Conservation (phyloP, 1,140 invertebrate species). For the Brachionus koreanus region DNA sequence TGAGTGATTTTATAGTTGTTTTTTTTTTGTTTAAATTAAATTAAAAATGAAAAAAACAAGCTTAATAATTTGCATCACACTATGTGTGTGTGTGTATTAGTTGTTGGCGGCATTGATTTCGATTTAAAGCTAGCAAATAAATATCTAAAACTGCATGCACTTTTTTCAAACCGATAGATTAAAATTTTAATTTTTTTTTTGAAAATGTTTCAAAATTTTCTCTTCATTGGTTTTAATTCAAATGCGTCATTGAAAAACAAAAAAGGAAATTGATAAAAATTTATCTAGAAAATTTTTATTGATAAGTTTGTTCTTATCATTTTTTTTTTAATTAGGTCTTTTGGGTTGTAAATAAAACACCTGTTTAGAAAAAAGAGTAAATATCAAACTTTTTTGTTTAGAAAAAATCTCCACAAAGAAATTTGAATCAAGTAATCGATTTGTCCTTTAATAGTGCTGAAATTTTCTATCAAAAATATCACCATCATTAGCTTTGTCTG, state of each 20-base stretch:
- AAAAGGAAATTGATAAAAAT: neutral
- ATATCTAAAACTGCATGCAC: neutral
- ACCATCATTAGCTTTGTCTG: neutral
- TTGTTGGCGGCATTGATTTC: neutral
- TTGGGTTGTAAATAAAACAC: neutral
- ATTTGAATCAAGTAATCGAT: neutral
- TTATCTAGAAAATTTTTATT: neutral
- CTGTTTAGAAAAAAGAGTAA: neutral
- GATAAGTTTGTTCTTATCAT: neutral
- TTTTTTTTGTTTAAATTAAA: neutral
- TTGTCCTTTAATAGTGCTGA: neutral
- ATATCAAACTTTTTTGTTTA: neutral
- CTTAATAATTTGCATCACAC: slow-evolving; percentile 2
- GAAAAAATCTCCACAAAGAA: neutral
- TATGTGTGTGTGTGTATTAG: neutral
- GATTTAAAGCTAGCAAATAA: neutral
- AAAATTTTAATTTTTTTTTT: neutral
- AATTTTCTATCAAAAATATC: neutral
- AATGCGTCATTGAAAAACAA: neutral
- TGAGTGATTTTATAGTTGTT: neutral
- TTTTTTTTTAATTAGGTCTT: neutral
- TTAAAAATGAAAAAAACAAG: neutral
- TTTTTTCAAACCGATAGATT: neutral
- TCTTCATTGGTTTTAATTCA: neutral
- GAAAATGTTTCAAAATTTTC: slow-evolving; percentile 10